Evolutionary conservation across 2,888 invertebrate species (phyloP), one percentile per base, ranked within the genome.

Genomic region (Synergus japonicus): DNA sequence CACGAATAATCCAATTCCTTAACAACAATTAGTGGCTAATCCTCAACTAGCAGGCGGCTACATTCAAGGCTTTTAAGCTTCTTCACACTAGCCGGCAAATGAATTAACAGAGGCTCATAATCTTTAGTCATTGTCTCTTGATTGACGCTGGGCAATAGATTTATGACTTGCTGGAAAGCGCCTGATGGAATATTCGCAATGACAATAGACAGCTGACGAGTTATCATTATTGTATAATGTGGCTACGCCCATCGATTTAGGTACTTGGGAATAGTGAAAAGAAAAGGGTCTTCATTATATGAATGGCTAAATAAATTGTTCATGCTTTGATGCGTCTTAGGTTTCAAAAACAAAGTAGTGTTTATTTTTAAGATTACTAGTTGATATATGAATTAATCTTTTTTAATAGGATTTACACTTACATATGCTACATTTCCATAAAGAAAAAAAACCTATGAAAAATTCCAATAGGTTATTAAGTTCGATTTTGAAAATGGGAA

Each of bases 1-100:
- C 64, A 76, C 77, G 76, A 66, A 77, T 85, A 89, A 88, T 89
- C 87, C 86, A 88, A 88, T 88, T 88, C 84, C 86, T 87, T 84
- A 87, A 79, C 80, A 85, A 88, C 84, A 87, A 89, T 89, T 89
- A 89, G 83, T 78, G 66, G 85, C 82, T 84, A 83, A 86, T 85
- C 85, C 86, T 49, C 64, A 22, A 67, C 44, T 80, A 64, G 79
- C 43, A 76, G 78, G 76, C 67, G 76, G 46, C 29, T 29, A 66
- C 64, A 69, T 79, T 81, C n/a, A n/a, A 54, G 54, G 60, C 29
- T 12, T 22, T 60, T 12, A 60, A 22, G 79, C 82, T 81, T 81
- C 82, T 80, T 81, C 69, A 78, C 79, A 80, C 79, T 77, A 83
- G 79, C 80, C 80, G 49, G 22, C 66, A 66, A 65, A 63, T 60